Evolutionary conservation across 2,888 invertebrate genomes (phyloP).

Genomic region (Silvanus unidentatus): DNA sequence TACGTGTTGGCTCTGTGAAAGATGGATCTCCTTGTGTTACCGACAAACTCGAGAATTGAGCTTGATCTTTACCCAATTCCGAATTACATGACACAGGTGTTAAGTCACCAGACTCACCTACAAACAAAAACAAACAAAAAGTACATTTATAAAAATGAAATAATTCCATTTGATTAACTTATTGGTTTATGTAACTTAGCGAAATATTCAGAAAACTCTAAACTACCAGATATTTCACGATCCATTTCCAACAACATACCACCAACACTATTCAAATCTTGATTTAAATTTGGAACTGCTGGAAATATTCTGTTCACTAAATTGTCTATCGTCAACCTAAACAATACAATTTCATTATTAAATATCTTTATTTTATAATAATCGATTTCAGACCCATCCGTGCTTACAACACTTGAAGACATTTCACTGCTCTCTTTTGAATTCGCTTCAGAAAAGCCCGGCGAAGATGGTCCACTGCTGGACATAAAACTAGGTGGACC

Average conservation of each 20-base stretch:
- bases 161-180: too few species aligned
- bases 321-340: constrained; percentile 42
- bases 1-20: constrained; percentile 49
- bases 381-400: constrained; percentile 52
- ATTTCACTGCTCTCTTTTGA: constrained; percentile 56
- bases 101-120: constrained; percentile 53
- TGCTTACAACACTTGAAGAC: constrained; percentile 58
- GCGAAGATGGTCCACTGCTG: constrained; percentile 75
- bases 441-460: constrained; percentile 57
- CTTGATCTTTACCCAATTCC: constrained; percentile 59
- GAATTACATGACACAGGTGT: constrained; percentile 64
- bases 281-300: constrained; percentile 50
- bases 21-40: too few species aligned
- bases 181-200: constrained; percentile 30
- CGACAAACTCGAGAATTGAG: constrained; percentile 30
- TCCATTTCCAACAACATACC: constrained; percentile 47
- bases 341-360: constrained; percentile 10
- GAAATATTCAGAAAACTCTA: constrained; percentile 43
- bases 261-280: constrained; percentile 50
- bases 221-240: constrained; percentile 36
- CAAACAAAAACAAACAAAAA: not conserved
- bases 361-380: too few species aligned
- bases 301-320: constrained; percentile 51
- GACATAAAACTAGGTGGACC: constrained; percentile 81
- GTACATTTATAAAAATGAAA: too few species aligned